Base-by-base conservation (phyloP, 2,113 vertebrate species). In the Pavo muticus region DNA sequence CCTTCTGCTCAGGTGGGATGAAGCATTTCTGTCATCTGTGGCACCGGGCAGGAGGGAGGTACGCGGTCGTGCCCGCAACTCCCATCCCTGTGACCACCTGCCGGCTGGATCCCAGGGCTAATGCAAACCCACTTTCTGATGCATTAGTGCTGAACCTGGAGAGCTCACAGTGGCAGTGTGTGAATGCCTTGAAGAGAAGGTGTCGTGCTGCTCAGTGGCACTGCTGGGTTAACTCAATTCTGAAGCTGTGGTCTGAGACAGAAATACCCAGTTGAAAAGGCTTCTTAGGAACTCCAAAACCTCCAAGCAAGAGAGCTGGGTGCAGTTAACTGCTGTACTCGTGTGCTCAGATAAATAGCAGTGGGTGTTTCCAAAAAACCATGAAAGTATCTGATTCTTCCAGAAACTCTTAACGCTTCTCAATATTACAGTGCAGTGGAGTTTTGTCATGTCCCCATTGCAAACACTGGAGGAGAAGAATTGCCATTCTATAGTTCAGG, bases 151-250 rank as follows among this genome's bases (percentile, higher is more conserved):
- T 61, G 39, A 42, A 10, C 45, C 83, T 35, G 30, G 65, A 19
- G 11, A 0, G 0, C 73, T 70, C 1, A 1, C 59, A 42, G 2
- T 29, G 39, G 35, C 27, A 39, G 72, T 4, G 52, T 48, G 15
- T 63, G 60, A 70, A n/a, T 12, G 45, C 45, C 48, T 76, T 18
- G 9, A 0, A 2, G 67, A 27, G n/a, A 11, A 56, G n/a, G 37
- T 0, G 42, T 29, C 20, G 2, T 39, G 54, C 39, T 78, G 67
- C 44, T 42, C 59, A 52, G 37, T 61, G 72, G 71, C 54, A 63
- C n/a, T 37, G 40, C 64, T 91, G 45, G 32, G 57, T 74, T 42
- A 59, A 86, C 37, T 86, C 47, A 52, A 1, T 65, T 72, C 85
- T 81, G 84, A 63, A 93, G 30, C 50, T 63, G 11, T 27, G 32